phyloP scores from a whole-genome alignment of 2,888 invertebrate species.

The Amiota mariae region DNA sequence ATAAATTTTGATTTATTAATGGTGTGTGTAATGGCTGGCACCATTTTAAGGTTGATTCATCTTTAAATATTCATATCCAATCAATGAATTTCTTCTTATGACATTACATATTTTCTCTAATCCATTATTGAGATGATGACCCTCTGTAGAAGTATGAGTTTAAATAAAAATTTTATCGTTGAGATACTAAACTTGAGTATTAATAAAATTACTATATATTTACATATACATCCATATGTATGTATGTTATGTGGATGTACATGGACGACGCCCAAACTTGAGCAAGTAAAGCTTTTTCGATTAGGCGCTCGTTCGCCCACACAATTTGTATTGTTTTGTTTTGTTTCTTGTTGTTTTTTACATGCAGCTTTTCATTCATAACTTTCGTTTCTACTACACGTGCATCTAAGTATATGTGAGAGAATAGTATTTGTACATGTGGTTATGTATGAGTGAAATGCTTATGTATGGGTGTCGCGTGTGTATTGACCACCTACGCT shows the following conservation, averaged over 20 bases:
- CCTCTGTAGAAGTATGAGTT: neutral
- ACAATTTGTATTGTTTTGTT: neutral
- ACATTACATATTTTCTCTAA: too few species aligned
- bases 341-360: too few species aligned
- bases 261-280: slow-evolving; percentile 25
- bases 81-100: too few species aligned
- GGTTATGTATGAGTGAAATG: neutral
- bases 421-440: neutral
- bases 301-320: neutral
- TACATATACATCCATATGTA: too few species aligned
- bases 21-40: too few species aligned
- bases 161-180: slow-evolving; percentile 21
- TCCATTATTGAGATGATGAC: too few species aligned
- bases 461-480: slow-evolving; percentile 4
- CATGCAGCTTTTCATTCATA: slow-evolving; percentile 60
- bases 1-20: too few species aligned
- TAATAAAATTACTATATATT: neutral
- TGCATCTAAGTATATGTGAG: neutral
- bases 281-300: slow-evolving; percentile 4
- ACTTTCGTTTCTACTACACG: slow-evolving; percentile 49
- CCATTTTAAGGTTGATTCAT: neutral
- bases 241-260: neutral
- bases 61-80: neutral
- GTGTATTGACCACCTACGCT: slow-evolving; percentile 49
- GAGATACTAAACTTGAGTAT: slow-evolving; percentile 7